Percentiles rank a stretch among this genome's conserved stretches.
phyloP scores from a whole-genome alignment of 2,888 invertebrate genomes.

The Lasioglossum zephyrum region DNA sequence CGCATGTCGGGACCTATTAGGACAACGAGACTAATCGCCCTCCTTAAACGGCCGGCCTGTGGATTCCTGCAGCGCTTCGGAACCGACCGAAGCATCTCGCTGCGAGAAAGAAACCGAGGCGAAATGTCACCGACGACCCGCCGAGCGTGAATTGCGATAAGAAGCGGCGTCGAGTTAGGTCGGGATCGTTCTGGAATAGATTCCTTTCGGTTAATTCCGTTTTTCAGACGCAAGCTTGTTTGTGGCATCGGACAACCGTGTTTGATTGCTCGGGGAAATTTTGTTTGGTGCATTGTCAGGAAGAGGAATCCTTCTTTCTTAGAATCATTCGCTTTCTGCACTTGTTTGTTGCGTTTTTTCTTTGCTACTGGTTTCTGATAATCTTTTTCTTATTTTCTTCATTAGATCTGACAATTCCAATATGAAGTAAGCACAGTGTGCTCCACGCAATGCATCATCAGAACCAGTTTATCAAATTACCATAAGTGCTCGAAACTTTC shows the following conservation, averaged over 20 bases:
- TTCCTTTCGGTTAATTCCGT: neutral
- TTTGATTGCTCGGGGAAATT: neutral
- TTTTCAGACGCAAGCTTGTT: neutral
- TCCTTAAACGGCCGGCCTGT: constrained; percentile 65
- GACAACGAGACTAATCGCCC: constrained; percentile 73
- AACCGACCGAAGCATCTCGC: constrained; percentile 7
- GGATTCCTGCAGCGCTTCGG: constrained; percentile 48
- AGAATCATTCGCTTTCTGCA: neutral
- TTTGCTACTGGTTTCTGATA: neutral
- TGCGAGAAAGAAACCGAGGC: constrained; percentile 39
- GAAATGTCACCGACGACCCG: neutral
- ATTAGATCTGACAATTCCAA: neutral
- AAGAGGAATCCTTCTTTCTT: neutral
- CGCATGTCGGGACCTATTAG: constrained; percentile 68
- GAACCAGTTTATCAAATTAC: neutral
- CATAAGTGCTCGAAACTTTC: neutral
- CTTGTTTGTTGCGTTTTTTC: neutral
- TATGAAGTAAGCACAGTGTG: no score
- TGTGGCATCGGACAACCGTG: neutral
- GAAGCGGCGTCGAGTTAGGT: constrained; percentile 9
- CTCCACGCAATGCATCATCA: neutral
- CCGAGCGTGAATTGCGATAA: constrained; percentile 40
- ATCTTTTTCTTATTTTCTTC: no score
- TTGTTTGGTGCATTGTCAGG: neutral
- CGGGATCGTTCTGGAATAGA: neutral